Evolutionary conservation across 2,113 vertebrate species (phyloP).

Genomic region (Rhadina sibilatrix): DNA sequence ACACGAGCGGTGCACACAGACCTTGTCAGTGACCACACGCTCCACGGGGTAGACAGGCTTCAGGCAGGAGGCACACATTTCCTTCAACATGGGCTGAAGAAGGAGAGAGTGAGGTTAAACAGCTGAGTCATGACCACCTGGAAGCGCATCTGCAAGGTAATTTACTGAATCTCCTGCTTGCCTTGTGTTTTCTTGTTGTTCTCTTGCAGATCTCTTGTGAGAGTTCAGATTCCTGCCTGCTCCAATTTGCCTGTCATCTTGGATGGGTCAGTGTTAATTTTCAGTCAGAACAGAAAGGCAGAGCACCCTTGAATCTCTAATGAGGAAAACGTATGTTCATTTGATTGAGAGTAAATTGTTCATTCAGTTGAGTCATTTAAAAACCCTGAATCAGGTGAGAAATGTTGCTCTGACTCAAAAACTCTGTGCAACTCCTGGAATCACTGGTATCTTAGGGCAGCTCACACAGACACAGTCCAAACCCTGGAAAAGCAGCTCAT

Average conservation of each 20-base stretch:
- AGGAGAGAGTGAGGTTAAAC: conserved; percentile 1
- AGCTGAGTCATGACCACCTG: not conserved
- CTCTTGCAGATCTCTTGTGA: not conserved
- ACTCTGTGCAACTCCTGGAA: not conserved
- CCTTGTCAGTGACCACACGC: conserved; percentile 71
- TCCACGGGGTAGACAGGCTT: conserved; percentile 80
- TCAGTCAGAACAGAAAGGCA: not conserved
- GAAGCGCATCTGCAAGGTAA: not conserved
- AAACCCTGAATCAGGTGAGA: not conserved
- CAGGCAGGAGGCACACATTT: conserved; percentile 76
- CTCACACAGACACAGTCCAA: not conserved
- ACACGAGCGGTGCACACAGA: conserved; percentile 78
- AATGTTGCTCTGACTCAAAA: not conserved
- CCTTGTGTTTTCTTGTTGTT: not conserved
- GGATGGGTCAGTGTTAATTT: not conserved
- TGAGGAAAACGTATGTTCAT: not conserved
- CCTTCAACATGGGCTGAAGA: conserved; percentile 59
- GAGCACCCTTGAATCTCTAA: not conserved
- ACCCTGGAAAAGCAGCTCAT: not conserved
- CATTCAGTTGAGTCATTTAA: not conserved
- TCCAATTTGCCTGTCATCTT: not conserved
- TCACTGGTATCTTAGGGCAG: not conserved
- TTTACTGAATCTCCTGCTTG: not conserved
- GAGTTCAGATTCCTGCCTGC: not conserved
- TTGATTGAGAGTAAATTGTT: not conserved